These are phyloP conservation scores for Stegodyphus mimosarum DNA, from an alignment of 1,140 invertebrate genomes.

Conservation along the genomic window DNA sequence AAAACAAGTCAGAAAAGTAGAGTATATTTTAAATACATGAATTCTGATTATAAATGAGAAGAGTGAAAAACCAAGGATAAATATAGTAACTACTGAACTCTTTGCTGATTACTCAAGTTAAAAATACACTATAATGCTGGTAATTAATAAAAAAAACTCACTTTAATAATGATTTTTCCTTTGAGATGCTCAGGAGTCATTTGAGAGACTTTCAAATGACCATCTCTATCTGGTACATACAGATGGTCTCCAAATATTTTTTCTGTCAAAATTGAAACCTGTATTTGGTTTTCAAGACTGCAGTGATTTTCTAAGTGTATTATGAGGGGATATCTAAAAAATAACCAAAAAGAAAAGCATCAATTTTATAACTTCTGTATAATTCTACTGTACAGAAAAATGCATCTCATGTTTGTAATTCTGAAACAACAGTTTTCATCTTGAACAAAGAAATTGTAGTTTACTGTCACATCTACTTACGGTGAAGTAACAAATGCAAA, in stretches of 20 bases:
- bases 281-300: conserved; percentile 66
- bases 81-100: no score
- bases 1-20: no score
- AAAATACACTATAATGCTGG: no score
- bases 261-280: conserved; percentile 65
- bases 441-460: no score
- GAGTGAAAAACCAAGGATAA: no score
- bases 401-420: no score
- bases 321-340: conserved; percentile 68
- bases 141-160: conserved; percentile 38
- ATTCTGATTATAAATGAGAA: no score
- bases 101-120: no score
- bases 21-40: no score
- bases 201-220: conserved; percentile 57
- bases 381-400: no score
- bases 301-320: conserved; percentile 70
- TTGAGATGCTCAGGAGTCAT: conserved; percentile 67
- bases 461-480: conserved; percentile 64
- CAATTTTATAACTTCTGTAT: no score
- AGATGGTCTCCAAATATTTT: conserved; percentile 64
- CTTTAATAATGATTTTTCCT: conserved; percentile 68
- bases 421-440: no score
- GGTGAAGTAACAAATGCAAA: conserved; percentile 72
- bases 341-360: conserved; percentile 11
- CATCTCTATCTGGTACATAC: conserved; percentile 62